Conservation (phyloP, 2,888 invertebrate species). For the Galeruca laticollis region DNA sequence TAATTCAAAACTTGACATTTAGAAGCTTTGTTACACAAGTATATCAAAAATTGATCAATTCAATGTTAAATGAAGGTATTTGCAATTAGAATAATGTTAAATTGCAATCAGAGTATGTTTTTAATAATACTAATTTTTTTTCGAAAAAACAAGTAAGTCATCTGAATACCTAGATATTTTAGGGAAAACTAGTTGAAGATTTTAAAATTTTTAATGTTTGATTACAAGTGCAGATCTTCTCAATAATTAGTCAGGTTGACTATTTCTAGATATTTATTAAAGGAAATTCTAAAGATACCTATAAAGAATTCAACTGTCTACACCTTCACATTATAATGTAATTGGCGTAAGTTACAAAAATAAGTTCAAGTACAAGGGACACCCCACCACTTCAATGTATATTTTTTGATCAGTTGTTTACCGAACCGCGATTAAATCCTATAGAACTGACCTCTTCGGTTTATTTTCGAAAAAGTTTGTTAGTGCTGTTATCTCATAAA, state of each 20-base stretch:
- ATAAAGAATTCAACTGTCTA: constrained; percentile 26
- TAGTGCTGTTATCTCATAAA: constrained; percentile 41
- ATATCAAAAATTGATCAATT: not conserved
- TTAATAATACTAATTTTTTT: not conserved
- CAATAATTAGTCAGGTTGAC: not conserved
- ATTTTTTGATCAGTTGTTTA: constrained; percentile 56
- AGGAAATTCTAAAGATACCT: constrained; percentile 36
- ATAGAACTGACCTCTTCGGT: constrained; percentile 52
- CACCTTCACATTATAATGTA: constrained; percentile 30
- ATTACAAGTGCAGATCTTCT: too few relatives aligned
- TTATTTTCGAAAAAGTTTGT: constrained; percentile 47
- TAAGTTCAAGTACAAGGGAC: constrained; percentile 50
- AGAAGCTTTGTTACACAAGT: constrained; percentile 24
- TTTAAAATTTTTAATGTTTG: not conserved
- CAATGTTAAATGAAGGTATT: constrained; percentile 25
- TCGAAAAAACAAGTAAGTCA: not conserved
- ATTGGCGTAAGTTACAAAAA: constrained; percentile 48
- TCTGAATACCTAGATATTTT: not conserved
- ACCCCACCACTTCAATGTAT: constrained; percentile 48
- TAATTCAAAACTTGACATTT: constrained; percentile 34
- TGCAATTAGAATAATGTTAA: not conserved
- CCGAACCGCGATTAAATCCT: constrained; percentile 51
- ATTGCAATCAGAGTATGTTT: not conserved
- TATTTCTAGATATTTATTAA: constrained; percentile 17
- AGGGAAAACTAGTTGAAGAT: not conserved